Percentiles rank a stretch among this genome's conserved stretches.
Conservation (phyloP, 2,888 invertebrate species). For the Idaea dimidiata region DNA sequence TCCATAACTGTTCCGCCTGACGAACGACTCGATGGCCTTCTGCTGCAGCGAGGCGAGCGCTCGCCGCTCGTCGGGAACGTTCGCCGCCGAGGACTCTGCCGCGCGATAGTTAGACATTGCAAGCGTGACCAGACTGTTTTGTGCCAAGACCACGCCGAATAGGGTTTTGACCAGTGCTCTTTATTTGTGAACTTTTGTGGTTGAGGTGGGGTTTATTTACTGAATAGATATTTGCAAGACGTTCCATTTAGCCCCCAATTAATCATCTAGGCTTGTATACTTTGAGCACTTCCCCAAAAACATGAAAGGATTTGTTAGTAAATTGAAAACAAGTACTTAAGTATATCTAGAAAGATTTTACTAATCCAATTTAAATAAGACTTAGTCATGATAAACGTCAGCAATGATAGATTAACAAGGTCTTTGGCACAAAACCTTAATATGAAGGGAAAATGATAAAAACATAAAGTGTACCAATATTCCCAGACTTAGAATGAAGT, state of each 20-base stretch:
- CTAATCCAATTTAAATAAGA: too few species aligned
- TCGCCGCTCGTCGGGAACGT: slow-evolving; percentile 81
- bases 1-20: slow-evolving; percentile 86
- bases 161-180: background rate
- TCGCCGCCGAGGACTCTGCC: slow-evolving; percentile 62
- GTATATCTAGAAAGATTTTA: too few species aligned
- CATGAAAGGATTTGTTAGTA: too few species aligned
- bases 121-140: slow-evolving; percentile 28
- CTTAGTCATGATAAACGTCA: background rate
- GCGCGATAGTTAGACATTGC: slow-evolving; percentile 53
- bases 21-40: slow-evolving; percentile 84
- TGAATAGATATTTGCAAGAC: background rate
- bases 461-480: slow-evolving; percentile 34
- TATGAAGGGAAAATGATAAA: slow-evolving; percentile 26
- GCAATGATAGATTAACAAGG: background rate
- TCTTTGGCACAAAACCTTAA: slow-evolving; percentile 37
- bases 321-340: too few species aligned
- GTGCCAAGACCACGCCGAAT: slow-evolving; percentile 13
- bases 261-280: too few species aligned
- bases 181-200: background rate
- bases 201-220: background rate
- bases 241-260: background rate
- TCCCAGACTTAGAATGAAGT: slow-evolving; percentile 30
- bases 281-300: too few species aligned
- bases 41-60: slow-evolving; percentile 71